Evolutionary conservation across 1,140 invertebrate species (phyloP).

Genomic region (Lysiphlebus fabarum): DNA sequence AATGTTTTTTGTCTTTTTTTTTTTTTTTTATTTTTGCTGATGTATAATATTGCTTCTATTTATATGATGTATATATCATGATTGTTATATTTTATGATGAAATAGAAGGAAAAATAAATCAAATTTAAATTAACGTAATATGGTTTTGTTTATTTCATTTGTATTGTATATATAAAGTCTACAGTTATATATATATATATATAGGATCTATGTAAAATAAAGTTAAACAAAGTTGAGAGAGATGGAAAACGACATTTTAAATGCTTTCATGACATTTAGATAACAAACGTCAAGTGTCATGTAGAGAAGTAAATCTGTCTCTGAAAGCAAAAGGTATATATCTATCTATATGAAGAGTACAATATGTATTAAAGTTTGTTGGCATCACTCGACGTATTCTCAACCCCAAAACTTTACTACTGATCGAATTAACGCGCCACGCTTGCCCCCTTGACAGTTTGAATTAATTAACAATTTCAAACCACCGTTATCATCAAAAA

Average conservation of each 20-base stretch:
- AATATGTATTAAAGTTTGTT: neutral
- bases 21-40: too few species aligned
- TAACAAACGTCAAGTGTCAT: constrained; percentile 48
- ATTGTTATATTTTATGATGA: too few species aligned
- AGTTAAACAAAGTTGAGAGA: too few species aligned
- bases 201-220: too few species aligned
- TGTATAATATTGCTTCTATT: too few species aligned
- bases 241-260: constrained; percentile 30
- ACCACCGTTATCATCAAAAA: constrained; percentile 38
- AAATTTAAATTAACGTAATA: too few species aligned
- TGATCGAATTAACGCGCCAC: constrained; percentile 55
- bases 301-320: constrained; percentile 45
- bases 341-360: constrained; percentile 4
- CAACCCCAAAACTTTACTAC: constrained; percentile 44
- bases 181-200: too few species aligned
- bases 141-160: too few species aligned
- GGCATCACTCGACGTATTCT: constrained; percentile 30
- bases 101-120: too few species aligned
- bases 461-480: constrained; percentile 53
- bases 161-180: too few species aligned
- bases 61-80: too few species aligned
- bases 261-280: constrained; percentile 45
- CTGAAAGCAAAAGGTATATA: constrained; percentile 34
- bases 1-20: too few species aligned
- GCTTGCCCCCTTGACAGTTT: constrained; percentile 48